These are phyloP conservation scores for Nemapogon koenigi DNA, from an alignment of 2,888 invertebrate species.

Conservation along the genomic window DNA sequence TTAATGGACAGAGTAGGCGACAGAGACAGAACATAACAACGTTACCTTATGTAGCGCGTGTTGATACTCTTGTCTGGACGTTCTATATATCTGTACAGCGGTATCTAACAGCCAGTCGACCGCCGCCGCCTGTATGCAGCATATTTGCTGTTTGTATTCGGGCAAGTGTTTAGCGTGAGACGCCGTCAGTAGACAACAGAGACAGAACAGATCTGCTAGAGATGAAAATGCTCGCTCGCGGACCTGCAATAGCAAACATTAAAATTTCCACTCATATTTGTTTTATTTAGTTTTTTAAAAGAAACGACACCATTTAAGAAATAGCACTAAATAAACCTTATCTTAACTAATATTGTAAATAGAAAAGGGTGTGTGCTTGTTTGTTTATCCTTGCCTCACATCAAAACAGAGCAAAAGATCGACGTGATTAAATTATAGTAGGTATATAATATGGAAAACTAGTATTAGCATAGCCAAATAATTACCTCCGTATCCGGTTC, in stretches of 20 bases:
- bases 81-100: conserved; percentile 76
- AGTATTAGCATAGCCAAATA: conserved; percentile 70
- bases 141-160: conserved; percentile 45
- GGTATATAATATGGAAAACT: neutral
- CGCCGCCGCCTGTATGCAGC: conserved; percentile 82
- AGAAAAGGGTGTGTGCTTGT: no score
- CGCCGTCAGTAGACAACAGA: conserved; percentile 85
- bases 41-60: conserved; percentile 77
- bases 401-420: no score
- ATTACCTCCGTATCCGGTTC: conserved; percentile 68
- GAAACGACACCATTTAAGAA: no score
- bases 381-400: no score
- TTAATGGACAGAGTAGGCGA: no score
- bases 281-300: no score
- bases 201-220: conserved; percentile 83
- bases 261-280: no score
- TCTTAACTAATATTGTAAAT: no score
- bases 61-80: conserved; percentile 74
- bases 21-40: no score
- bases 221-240: conserved; percentile 86
- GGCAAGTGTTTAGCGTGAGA: conserved; percentile 55
- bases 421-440: no score
- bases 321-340: no score
- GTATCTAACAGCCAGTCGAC: conserved; percentile 88
- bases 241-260: conserved; percentile 41